Evolutionary conservation across 1,140 invertebrate genomes (phyloP).

Genomic region (Zaprionus ornatus): DNA sequence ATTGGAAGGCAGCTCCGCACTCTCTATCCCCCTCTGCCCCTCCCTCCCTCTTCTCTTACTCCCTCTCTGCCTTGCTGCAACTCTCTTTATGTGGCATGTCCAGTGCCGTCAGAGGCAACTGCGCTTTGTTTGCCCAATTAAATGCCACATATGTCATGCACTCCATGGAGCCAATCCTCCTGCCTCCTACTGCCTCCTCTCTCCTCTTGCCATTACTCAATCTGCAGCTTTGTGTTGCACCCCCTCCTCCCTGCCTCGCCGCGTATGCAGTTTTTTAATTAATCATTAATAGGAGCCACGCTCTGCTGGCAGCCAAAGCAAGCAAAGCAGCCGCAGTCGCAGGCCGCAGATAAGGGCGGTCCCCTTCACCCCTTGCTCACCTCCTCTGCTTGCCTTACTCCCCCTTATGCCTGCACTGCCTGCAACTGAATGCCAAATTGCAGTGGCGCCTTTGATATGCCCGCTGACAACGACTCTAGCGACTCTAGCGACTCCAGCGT

Average conservation of each 20-base stretch:
- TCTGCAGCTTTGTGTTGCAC: background rate
- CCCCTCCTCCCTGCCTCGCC: background rate
- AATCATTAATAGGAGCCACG: constrained; percentile 77
- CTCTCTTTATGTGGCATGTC: constrained; percentile 10
- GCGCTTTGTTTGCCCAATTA: constrained; percentile 79
- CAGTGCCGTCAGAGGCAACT: constrained; percentile 41
- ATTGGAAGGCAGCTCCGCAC: constrained; percentile 53
- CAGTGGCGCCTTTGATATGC: constrained; percentile 64
- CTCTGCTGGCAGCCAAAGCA: constrained; percentile 59
- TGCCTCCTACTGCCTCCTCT: too few species aligned
- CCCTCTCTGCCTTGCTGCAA: background rate
- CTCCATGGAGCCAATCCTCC: constrained; percentile 5
- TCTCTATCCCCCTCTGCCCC: background rate
- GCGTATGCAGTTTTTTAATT: constrained; percentile 73
- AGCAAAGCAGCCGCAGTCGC: constrained; percentile 26
- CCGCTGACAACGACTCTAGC: constrained; percentile 31
- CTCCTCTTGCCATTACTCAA: background rate
- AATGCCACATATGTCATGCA: constrained; percentile 78
- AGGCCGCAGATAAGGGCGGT: constrained; percentile 39
- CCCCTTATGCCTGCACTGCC: background rate
- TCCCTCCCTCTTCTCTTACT: background rate
- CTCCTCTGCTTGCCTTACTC: background rate
- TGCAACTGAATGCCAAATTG: constrained; percentile 64
- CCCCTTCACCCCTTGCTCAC: background rate
- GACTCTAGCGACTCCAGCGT: background rate